These are phyloP conservation scores for Pachypanchax playfairii DNA, from an alignment of 2,113 vertebrate genomes.

Conservation along the genomic window DNA sequence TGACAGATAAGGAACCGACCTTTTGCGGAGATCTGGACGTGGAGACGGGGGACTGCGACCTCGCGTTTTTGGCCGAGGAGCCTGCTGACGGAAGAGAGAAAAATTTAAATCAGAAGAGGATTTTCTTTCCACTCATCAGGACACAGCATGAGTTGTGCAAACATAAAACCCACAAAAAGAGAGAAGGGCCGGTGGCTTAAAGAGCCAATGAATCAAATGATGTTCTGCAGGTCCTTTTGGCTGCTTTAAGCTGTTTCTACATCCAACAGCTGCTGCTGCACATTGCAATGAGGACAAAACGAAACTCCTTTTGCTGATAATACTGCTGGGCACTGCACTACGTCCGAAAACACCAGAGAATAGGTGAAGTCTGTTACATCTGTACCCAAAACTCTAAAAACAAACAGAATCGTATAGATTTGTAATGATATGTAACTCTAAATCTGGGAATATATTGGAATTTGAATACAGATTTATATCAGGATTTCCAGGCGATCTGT, in stretches of 20 bases:
- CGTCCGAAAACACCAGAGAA: conserved; percentile 39
- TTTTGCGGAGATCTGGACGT: conserved; percentile 93
- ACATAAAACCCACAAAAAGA: conserved; percentile 49
- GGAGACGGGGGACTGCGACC: conserved; percentile 87
- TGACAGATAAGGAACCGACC: conserved; percentile 76
- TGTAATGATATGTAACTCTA: conserved; percentile 31
- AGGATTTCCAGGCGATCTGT: no score
- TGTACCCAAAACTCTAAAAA: conserved; percentile 46
- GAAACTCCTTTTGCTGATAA: conserved; percentile 49
- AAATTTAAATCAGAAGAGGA: conserved; percentile 27
- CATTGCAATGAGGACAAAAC: conserved; percentile 35
- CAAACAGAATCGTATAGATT: conserved; percentile 10
- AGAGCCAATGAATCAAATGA: conserved; percentile 61
- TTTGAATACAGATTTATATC: conserved; percentile 27
- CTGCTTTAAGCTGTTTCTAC: conserved; percentile 60
- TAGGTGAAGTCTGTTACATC: conserved; percentile 40
- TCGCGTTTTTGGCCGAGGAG: conserved; percentile 89
- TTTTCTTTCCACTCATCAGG: conserved; percentile 21
- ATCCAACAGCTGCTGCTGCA: conserved; percentile 60
- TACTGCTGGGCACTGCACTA: conserved; percentile 43
- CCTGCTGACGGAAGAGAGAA: conserved; percentile 75
- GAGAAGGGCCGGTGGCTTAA: conserved; percentile 47
- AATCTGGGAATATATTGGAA: conserved; percentile 30
- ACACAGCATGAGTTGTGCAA: conserved; percentile 58
- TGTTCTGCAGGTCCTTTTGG: conserved; percentile 58